A percentile compares a stretch with the other conserved stretches of the same genome.
Evolutionary conservation across 2,888 invertebrate species (phyloP).

Genomic region (Limnephilus rhombicus): DNA sequence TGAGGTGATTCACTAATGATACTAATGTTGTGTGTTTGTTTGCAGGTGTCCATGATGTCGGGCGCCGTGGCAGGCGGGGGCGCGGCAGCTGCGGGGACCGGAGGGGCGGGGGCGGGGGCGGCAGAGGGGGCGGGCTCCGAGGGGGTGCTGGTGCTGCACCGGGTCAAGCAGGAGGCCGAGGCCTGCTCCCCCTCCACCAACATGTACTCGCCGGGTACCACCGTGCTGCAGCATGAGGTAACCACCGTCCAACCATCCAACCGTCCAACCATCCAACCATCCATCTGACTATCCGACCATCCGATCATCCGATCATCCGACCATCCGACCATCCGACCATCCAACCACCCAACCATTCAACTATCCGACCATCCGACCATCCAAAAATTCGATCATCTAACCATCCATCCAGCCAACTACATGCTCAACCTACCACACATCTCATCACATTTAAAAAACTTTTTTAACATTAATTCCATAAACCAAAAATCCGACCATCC

Average conservation of each 20-base stretch:
- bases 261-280: no score
- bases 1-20: slow-evolving; percentile 46
- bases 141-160: slow-evolving; percentile 73
- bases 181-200: slow-evolving; percentile 76
- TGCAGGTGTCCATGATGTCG: slow-evolving; percentile 86
- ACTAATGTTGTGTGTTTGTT: slow-evolving; percentile 61
- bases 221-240: slow-evolving; percentile 73
- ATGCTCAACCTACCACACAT: no score
- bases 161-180: slow-evolving; percentile 81
- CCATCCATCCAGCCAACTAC: no score
- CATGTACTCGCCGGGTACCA: slow-evolving; percentile 78
- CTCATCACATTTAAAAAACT: no score
- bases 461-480: no score
- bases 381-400: no score
- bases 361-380: no score
- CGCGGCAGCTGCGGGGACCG: slow-evolving; percentile 66
- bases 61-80: slow-evolving; percentile 69
- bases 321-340: no score
- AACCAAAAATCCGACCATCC: no score
- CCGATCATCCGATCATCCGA: no score
- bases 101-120: slow-evolving; percentile 73
- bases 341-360: no score
- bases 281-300: no score
- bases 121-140: slow-evolving; percentile 68
- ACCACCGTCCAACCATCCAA: neutral